A percentile compares a stretch with the other conserved stretches of the same genome.
Conservation (phyloP, 2,797 vertebrate genomes). For the Lacerta agilis region DNA sequence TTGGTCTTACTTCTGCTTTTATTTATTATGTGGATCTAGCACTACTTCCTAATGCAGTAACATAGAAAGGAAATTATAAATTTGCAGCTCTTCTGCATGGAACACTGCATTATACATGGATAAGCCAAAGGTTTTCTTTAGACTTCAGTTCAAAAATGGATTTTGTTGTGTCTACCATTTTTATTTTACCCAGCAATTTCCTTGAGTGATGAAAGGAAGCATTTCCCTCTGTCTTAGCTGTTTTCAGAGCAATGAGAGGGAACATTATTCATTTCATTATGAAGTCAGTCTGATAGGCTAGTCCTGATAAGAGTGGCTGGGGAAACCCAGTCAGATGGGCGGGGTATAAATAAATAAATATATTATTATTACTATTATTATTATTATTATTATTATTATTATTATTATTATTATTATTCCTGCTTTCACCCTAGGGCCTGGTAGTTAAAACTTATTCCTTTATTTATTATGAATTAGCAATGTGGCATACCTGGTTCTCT, state of each 20-base stretch:
- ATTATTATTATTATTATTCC: neutral
- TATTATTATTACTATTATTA: no score
- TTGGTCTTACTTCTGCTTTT: neutral
- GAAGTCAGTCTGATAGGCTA: neutral
- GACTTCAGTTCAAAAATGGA: neutral
- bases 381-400: no score
- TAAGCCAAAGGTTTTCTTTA: neutral
- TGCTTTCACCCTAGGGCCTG: neutral
- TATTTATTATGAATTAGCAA: no score
- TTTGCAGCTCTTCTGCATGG: neutral
- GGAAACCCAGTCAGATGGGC: no score
- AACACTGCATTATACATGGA: neutral
- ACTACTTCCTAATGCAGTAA: neutral
- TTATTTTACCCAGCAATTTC: neutral
- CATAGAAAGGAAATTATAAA: neutral
- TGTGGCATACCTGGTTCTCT: no score
- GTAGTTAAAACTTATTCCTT: neutral
- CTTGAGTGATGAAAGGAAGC: neutral
- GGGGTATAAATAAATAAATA: no score
- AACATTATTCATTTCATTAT: neutral
- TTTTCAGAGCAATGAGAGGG: neutral
- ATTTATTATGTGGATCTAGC: neutral
- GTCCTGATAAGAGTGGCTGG: no score
- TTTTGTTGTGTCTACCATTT: neutral
- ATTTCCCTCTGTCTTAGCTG: neutral